These are phyloP conservation scores for Drosophila mayri DNA, from an alignment of 1,140 invertebrate genomes.

Conservation along the genomic window DNA sequence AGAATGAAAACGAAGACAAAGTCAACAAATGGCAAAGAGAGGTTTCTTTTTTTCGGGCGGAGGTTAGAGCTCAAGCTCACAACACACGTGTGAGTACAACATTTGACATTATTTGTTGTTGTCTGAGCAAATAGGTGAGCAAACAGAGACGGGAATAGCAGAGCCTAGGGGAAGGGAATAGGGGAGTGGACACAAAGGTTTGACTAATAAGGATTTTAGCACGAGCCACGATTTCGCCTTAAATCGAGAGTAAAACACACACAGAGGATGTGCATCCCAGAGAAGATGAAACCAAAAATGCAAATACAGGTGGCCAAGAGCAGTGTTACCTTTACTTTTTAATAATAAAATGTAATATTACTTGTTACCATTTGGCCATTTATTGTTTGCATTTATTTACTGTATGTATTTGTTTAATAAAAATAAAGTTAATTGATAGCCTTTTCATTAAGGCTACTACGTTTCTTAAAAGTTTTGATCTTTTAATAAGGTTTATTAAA, in stretches of 20 bases:
- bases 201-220: slow-evolving; percentile 52
- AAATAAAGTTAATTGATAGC: not conserved
- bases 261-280: not conserved
- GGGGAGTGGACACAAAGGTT: slow-evolving; percentile 15
- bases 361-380: not conserved
- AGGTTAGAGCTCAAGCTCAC: slow-evolving; percentile 22
- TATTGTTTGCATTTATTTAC: not conserved
- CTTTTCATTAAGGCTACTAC: too few relatives aligned
- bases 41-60: slow-evolving; percentile 12
- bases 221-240: slow-evolving; percentile 39
- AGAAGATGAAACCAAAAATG: not conserved
- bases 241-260: slow-evolving; percentile 61
- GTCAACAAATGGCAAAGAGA: slow-evolving; percentile 58
- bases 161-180: not conserved
- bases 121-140: slow-evolving; percentile 75
- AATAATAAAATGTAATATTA: too few relatives aligned
- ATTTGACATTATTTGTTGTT: slow-evolving; percentile 71
- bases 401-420: not conserved
- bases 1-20: slow-evolving; percentile 51
- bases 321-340: too few relatives aligned
- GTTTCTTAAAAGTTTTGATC: too few relatives aligned
- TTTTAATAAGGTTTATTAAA: too few relatives aligned
- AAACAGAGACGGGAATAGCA: slow-evolving; percentile 41
- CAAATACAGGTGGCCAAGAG: not conserved
- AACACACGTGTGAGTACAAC: slow-evolving; percentile 64